These are phyloP conservation scores for Geophilus truncorum DNA, from an alignment of 2,888 invertebrate species.

Conservation along the genomic window DNA sequence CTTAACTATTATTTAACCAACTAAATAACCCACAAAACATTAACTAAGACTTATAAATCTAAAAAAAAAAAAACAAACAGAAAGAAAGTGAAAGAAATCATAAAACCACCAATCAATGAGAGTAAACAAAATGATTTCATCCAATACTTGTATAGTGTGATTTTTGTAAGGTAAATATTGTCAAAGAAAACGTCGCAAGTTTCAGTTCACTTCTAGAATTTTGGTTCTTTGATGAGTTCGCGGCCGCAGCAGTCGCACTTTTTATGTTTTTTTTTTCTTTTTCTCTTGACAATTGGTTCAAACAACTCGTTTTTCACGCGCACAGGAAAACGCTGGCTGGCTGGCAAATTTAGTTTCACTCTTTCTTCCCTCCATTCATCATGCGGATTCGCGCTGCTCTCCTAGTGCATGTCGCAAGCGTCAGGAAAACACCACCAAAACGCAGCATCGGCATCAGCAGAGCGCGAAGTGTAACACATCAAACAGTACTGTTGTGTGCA, in stretches of 20 bases:
- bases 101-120: neutral
- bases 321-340: slow-evolving; percentile 13
- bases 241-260: slow-evolving; percentile 23
- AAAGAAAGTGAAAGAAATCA: neutral
- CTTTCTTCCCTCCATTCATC: neutral
- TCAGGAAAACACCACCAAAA: neutral
- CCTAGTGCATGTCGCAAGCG: slow-evolving; percentile 3
- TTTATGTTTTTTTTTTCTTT: neutral
- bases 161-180: slow-evolving; percentile 18
- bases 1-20: neutral
- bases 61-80: neutral
- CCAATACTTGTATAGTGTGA: neutral
- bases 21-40: slow-evolving; percentile 2
- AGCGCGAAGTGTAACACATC: neutral
- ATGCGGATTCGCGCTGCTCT: neutral
- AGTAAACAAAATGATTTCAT: neutral
- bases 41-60: neutral
- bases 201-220: neutral
- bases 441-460: slow-evolving; percentile 13
- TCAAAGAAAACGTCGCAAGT: neutral
- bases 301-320: slow-evolving; percentile 17
- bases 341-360: neutral
- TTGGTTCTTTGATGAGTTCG: neutral
- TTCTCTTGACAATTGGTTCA: slow-evolving; percentile 4
- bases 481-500: slow-evolving; percentile 7